Base-by-base conservation (phyloP, 1,140 invertebrate species). In the Charaxes varanes region DNA sequence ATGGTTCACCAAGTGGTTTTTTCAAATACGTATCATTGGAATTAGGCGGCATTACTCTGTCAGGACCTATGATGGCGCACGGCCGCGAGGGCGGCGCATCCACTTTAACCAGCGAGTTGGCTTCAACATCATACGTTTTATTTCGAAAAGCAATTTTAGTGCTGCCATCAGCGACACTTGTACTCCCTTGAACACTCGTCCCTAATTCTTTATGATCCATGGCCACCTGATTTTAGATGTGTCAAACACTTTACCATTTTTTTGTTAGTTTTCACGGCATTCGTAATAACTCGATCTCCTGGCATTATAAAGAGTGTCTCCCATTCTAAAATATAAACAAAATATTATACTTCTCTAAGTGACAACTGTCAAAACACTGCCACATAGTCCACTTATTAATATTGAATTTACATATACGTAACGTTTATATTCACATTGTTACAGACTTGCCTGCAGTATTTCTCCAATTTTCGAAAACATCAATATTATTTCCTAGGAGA, bases 281-380 rank as follows among this genome's bases (percentile, higher is more conserved):
- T 24, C 38, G 31, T 53, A 49, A 46, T 46, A 42, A 23, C 45
- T 41, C 15, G 36, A 27, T 36, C 34, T 48, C 47, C 51, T 51
- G 30, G 42, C 35, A 26, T 35, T 48, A 44, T 30, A 53, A 18
- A 42, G 30, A 30, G 19, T 37, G 46, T 51, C 49, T 44, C 53
- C 50, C 60, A 72, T 76, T 48, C 76, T 82, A 72, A 65, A 80
- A 80, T 66, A 78, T 79, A 78, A 80, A 83, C 76, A 83, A 79
- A 74, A 67, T 77, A 65, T 60, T 37, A 68, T 56, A 53, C 45
- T 62, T 53, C 41, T 62, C 47, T 42, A 62, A 54, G n/a, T 78
- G 71, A 70, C 76, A 83, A 77, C 66, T 80, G 78, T 83, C 78
- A 83, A 76, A 80, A 83, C 68, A 74, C 59, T 64, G 78, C 78